Percentiles rank a stretch among this genome's conserved stretches.
Evolutionary conservation across 53 echinoderm and acorn worm genomes (phyloP).

Genomic region (Paracentrotus lividus): DNA sequence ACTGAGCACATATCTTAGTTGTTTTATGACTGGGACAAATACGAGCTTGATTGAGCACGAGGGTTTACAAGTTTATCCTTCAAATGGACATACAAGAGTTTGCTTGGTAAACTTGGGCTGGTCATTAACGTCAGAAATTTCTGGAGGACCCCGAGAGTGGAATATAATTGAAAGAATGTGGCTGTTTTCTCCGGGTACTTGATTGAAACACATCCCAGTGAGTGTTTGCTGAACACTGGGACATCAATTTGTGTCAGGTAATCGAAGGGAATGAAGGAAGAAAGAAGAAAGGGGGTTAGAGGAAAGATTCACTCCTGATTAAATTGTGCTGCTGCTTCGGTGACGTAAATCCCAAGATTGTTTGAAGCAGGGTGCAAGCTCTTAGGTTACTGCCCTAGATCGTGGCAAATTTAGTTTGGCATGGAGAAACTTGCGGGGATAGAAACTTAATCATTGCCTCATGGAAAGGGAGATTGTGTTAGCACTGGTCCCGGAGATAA

Average conservation of each 20-base stretch:
- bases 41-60: slow-evolving; percentile 12
- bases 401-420: slow-evolving; percentile 55
- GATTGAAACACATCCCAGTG: slow-evolving; percentile 23
- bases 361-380: slow-evolving; percentile 49
- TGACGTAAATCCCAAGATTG: slow-evolving; percentile 58
- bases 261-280: slow-evolving; percentile 34
- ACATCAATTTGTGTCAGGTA: slow-evolving; percentile 55
- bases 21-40: slow-evolving; percentile 40
- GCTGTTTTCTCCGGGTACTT: neutral
- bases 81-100: slow-evolving; percentile 4
- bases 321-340: slow-evolving; percentile 51
- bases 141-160: neutral
- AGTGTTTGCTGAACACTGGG: slow-evolving; percentile 45
- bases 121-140: slow-evolving; percentile 29
- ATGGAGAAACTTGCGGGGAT: slow-evolving; percentile 15
- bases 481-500: slow-evolving; percentile 21
- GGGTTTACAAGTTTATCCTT: slow-evolving; percentile 24
- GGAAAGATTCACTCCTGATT: slow-evolving; percentile 49
- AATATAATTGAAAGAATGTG: slow-evolving; percentile 35
- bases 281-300: neutral
- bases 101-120: slow-evolving; percentile 11
- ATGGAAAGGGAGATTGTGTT: slow-evolving; percentile 49
- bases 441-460: slow-evolving; percentile 60
- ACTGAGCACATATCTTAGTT: neutral
- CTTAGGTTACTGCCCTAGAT: slow-evolving; percentile 58